These are phyloP conservation scores for Zosterops lateralis DNA, from an alignment of 2,113 vertebrate genomes.

Conservation along the genomic window DNA sequence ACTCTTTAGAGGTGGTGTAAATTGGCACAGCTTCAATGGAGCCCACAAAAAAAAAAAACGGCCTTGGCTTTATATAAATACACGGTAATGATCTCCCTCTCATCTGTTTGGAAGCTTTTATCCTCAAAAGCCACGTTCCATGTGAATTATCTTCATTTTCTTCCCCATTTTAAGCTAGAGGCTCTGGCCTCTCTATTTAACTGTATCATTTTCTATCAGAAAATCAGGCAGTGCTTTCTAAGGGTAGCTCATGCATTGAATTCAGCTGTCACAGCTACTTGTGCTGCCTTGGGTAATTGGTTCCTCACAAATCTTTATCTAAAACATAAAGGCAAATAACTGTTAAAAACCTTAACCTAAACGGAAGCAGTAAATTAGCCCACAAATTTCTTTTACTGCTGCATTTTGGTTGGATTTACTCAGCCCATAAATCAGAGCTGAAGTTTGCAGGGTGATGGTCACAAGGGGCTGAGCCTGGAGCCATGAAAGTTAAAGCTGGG, in stretches of 20 bases:
- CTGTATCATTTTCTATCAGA: background rate
- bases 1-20: background rate
- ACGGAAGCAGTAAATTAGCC: constrained; percentile 25
- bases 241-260: background rate
- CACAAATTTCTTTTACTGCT: constrained; percentile 6
- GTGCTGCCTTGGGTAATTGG: constrained; percentile 26
- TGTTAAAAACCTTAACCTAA: constrained; percentile 9
- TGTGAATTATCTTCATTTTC: background rate
- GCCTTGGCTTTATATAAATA: background rate
- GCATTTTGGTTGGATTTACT: constrained; percentile 39
- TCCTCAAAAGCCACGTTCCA: background rate
- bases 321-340: constrained; percentile 45
- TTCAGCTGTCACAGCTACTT: background rate
- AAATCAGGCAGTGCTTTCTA: background rate
- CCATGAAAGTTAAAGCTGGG: background rate
- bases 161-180: background rate
- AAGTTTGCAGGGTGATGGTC: background rate
- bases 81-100: background rate
- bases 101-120: background rate
- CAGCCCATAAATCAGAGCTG: constrained; percentile 35
- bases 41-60: background rate
- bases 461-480: background rate
- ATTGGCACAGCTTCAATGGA: background rate
- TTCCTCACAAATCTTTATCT: constrained; percentile 45
- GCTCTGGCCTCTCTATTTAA: background rate